phyloP scores from a whole-genome alignment of 2,797 vertebrate genomes.

The Centropyge bicolor region DNA sequence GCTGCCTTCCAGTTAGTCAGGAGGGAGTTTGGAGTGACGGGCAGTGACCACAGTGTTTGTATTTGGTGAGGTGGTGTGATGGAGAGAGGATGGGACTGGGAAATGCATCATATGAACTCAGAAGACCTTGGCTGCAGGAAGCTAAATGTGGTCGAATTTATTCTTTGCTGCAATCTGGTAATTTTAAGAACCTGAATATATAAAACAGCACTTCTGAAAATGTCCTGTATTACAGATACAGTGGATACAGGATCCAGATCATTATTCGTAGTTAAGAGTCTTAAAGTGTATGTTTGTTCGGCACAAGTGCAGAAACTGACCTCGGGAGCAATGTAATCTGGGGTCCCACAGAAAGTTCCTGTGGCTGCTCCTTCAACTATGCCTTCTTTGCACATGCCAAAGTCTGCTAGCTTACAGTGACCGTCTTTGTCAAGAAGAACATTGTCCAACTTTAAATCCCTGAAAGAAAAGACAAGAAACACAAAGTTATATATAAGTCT shows the following conservation, averaged over 20 bases:
- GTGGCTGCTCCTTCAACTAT: conserved; percentile 91
- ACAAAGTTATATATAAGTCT: neutral
- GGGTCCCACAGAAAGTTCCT: conserved; percentile 97
- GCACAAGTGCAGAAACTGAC: conserved; percentile 76
- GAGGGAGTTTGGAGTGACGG: conserved; percentile 39
- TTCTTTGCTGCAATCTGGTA: conserved; percentile 1
- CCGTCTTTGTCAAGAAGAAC: conserved; percentile 96
- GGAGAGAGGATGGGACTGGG: conserved; percentile 33
- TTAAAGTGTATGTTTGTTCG: neutral
- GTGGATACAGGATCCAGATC: neutral
- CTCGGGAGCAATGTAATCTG: conserved; percentile 98
- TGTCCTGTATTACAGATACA: neutral
- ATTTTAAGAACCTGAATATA: conserved; percentile 10
- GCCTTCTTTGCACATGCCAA: conserved; percentile 99
- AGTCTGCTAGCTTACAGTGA: conserved; percentile 98
- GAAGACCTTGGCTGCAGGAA: conserved; percentile 29
- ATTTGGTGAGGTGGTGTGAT: conserved; percentile 63
- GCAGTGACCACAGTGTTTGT: conserved; percentile 52
- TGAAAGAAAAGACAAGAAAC: conserved; percentile 71
- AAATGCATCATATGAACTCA: conserved; percentile 46
- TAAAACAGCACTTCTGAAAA: neutral
- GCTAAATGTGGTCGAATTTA: conserved; percentile 7
- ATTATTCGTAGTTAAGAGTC: neutral
- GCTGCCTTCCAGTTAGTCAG: conserved; percentile 50
- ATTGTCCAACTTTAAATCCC: conserved; percentile 97